These are phyloP conservation scores for Drosophila triauraria DNA, from an alignment of 1,140 invertebrate species.

Conservation along the genomic window DNA sequence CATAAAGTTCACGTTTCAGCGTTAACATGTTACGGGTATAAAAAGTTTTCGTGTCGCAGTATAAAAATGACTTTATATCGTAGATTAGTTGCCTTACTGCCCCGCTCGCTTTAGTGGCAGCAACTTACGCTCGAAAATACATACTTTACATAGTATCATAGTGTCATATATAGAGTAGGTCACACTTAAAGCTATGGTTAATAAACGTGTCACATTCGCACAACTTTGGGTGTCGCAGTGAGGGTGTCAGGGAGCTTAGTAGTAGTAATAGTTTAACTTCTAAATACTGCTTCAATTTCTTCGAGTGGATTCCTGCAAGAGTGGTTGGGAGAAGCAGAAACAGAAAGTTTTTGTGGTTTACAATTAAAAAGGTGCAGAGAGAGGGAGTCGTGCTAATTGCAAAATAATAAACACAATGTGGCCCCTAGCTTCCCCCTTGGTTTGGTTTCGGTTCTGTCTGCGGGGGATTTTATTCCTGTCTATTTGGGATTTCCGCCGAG, in stretches of 20 bases:
- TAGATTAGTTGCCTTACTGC: constrained; percentile 41
- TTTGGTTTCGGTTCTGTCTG: constrained; percentile 24
- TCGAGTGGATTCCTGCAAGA: constrained; percentile 84
- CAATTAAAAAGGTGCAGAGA: constrained; percentile 64
- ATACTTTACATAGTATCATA: constrained; percentile 40
- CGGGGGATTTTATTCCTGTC: constrained; percentile 25
- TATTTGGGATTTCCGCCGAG: constrained; percentile 48
- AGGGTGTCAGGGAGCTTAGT: constrained; percentile 57
- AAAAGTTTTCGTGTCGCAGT: constrained; percentile 47
- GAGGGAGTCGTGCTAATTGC: constrained; percentile 21
- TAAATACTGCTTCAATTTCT: constrained; percentile 85
- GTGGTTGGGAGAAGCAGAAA: constrained; percentile 71
- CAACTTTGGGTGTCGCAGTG: constrained; percentile 33
- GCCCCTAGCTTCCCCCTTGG: constrained; percentile 27
- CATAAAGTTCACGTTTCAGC: constrained; percentile 48
- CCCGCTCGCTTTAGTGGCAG: constrained; percentile 24
- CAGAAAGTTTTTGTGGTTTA: constrained; percentile 65
- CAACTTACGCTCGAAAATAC: constrained; percentile 64
- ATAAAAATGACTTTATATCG: constrained; percentile 52
- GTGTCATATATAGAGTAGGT: constrained; percentile 31
- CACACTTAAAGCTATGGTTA: constrained; percentile 54
- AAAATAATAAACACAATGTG: constrained; percentile 53
- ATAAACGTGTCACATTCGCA: constrained; percentile 71
- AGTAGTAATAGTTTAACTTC: constrained; percentile 69
- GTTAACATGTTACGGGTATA: constrained; percentile 45